A percentile compares a stretch with the other conserved stretches of the same genome.
phyloP scores from a whole-genome alignment of 37 sponge, comb jelly and placozoan genomes.

The Oscarella lobularis region DNA sequence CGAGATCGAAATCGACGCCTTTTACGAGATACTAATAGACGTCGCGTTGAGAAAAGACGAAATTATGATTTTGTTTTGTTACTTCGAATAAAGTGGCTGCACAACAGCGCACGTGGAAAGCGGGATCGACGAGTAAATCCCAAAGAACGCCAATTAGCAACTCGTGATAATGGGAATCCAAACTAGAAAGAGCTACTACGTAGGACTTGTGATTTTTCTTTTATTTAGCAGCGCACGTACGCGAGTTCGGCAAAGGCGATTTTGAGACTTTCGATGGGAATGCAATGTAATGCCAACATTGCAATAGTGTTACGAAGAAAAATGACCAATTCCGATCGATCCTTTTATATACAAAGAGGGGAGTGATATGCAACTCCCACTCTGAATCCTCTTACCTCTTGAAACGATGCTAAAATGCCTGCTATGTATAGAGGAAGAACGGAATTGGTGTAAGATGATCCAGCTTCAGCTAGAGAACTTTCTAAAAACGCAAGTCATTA shows the following conservation, averaged over 20 bases:
- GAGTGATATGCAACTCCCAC: no score
- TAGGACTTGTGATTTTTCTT: no score
- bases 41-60: neutral
- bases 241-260: neutral
- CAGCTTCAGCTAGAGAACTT: slow-evolving; percentile 31
- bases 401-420: slow-evolving; percentile 49
- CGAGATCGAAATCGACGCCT: slow-evolving; percentile 32
- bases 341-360: no score
- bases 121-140: neutral
- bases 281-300: neutral
- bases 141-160: slow-evolving; percentile 7
- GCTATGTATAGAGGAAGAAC: slow-evolving; percentile 39
- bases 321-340: neutral
- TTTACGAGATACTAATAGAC: slow-evolving; percentile 29
- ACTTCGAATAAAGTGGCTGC: slow-evolving; percentile 8
- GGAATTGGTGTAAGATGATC: slow-evolving; percentile 39
- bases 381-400: slow-evolving; percentile 25
- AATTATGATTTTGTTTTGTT: neutral
- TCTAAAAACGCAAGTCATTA: no score
- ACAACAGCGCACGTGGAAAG: slow-evolving; percentile 4
- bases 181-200: neutral
- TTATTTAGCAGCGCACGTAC: neutral
- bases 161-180: neutral
- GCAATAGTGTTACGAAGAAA: neutral
- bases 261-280: neutral